Base-by-base conservation (phyloP, 2,113 vertebrate species). In the Phrynosoma platyrhinos region DNA sequence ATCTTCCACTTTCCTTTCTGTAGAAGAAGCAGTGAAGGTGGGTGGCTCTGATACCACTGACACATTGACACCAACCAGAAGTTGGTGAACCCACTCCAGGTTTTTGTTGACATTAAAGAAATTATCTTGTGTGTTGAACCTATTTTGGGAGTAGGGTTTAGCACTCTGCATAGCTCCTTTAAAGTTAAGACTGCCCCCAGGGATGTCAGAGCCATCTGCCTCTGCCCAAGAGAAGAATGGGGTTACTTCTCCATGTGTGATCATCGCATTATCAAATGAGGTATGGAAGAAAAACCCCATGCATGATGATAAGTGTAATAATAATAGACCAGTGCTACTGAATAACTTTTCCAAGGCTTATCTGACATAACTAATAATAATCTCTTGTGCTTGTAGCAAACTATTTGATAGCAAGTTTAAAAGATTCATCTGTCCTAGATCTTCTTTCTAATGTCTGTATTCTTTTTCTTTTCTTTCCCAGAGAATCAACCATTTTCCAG, bases 401-500 rank as follows among this genome's bases (percentile, higher is more conserved):
- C 85, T n/a, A 40, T 77, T 85, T 81, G 72, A 6, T 53, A 89
- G 55, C 86, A 81, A 0, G 0, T 92, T 82, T 89, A 55, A 88
- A 85, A 81, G 88, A 0, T 42, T 82, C 84, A 36, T 42, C 52
- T 84, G 40, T 52, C 20, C 21, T 64, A 83, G 69, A 20, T 90
- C 0, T n/a, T 84, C 0, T 1, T 62, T 52, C 52, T 71, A 81
- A 79, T 53, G 94, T 96, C 93, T 93, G 93, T 94, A 94, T 95
- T 96, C 96, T 95, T 94, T 90, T 95, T 96, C 27, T 32, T 97
- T 92, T 92, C 32, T 95, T 97, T 93, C 94, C 94, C 94, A 99
- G 99, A 98, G 98, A 96, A 99, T 99, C 97, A 99, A 99, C 97
- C 98, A 99, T 97, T 99, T 99, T 96, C 99, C 99, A 92, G 99